Conservation (phyloP, 1,140 invertebrate species). For the Drosophila sechellia region DNA sequence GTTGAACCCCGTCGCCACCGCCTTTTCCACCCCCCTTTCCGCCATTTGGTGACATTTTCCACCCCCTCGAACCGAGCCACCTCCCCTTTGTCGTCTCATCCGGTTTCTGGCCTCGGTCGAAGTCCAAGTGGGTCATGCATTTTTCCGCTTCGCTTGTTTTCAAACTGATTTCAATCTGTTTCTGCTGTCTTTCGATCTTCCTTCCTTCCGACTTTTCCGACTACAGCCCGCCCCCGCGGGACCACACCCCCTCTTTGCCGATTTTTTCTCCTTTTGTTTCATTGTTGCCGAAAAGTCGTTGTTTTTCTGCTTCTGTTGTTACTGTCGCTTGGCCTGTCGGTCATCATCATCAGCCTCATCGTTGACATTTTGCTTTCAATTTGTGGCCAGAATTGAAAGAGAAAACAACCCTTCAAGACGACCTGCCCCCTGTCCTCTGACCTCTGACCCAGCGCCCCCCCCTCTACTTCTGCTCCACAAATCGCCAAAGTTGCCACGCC, state of each 20-base stretch:
- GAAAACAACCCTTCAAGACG: conserved; percentile 46
- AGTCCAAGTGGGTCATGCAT: conserved; percentile 51
- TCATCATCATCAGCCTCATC: conserved; percentile 51
- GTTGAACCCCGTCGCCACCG: background rate
- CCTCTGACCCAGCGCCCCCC: background rate
- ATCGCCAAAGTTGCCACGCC: conserved; percentile 47
- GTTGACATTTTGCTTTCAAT: conserved; percentile 69
- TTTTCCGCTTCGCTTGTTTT: conserved; percentile 74
- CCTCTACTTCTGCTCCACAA: background rate
- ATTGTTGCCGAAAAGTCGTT: conserved; percentile 70
- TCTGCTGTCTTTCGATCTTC: conserved; percentile 69
- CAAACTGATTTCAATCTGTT: conserved; percentile 78
- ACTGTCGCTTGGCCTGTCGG: conserved; percentile 28
- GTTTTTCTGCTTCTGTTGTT: conserved; percentile 13
- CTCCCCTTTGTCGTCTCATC: conserved; percentile 12
- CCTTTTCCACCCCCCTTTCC: background rate
- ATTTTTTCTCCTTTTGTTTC: conserved; percentile 50
- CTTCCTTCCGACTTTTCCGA: conserved; percentile 15
- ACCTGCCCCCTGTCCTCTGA: background rate
- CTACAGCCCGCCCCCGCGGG: background rate
- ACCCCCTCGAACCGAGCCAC: background rate
- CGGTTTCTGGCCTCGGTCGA: conserved; percentile 33
- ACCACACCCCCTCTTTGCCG: conserved; percentile 4
- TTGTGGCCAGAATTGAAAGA: conserved; percentile 58
- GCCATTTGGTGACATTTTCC: conserved; percentile 8